Percentiles rank a stretch among this genome's conserved stretches.
Conservation (phyloP, 2,113 vertebrate species). For the Caranx melampygus region DNA sequence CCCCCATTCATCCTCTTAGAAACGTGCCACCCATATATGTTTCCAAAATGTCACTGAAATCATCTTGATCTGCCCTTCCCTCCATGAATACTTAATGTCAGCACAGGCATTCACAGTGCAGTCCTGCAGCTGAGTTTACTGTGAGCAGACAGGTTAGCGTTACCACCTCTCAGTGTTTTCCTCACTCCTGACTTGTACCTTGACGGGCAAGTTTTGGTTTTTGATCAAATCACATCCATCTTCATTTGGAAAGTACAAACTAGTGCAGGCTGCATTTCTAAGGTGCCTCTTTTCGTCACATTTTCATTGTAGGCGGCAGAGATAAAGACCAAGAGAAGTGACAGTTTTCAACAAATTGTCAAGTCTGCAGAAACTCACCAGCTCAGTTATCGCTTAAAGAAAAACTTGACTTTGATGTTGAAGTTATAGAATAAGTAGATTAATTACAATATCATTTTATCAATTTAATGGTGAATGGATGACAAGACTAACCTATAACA, state of each 20-base stretch:
- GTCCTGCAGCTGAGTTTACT: conserved; percentile 14
- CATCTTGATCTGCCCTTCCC: conserved; percentile 41
- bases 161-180: neutral
- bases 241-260: conserved; percentile 5
- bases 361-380: neutral
- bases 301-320: conserved; percentile 6
- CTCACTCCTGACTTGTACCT: neutral
- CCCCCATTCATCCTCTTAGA: conserved; percentile 43
- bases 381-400: neutral
- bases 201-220: neutral
- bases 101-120: neutral
- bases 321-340: neutral
- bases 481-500: neutral
- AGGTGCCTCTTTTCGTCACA: neutral
- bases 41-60: conserved; percentile 53
- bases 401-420: neutral
- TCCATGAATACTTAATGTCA: conserved; percentile 41
- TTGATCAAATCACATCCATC: conserved; percentile 10
- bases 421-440: neutral
- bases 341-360: neutral
- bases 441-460: neutral
- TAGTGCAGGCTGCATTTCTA: neutral
- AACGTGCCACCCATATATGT: conserved; percentile 8
- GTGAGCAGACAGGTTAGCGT: neutral
- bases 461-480: neutral